Evolutionary conservation across 2,113 vertebrate species (phyloP).

Genomic region (Dendrocopos noguchii): DNA sequence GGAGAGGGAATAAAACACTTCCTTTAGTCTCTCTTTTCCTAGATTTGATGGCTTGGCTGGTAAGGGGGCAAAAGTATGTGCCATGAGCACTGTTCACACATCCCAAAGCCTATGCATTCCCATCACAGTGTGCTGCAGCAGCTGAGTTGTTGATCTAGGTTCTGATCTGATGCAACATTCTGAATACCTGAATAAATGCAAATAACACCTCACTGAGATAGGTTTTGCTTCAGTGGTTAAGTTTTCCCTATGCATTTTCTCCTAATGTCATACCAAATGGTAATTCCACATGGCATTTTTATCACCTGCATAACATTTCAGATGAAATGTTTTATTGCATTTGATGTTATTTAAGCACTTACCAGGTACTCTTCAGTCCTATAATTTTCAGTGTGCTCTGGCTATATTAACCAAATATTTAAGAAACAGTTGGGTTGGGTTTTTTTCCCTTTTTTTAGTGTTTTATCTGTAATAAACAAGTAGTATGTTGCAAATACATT

Average conservation of each 20-base stretch:
- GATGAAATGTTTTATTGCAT: constrained; percentile 76
- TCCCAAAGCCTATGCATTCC: fast-evolving
- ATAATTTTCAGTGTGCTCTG: constrained; percentile 66
- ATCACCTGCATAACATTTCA: constrained; percentile 72
- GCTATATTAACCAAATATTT: constrained; percentile 75
- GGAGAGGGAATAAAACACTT: background rate
- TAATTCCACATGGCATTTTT: constrained; percentile 72
- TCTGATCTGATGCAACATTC: background rate
- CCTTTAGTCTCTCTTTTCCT: background rate
- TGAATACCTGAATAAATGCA: background rate
- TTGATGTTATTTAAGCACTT: constrained; percentile 78
- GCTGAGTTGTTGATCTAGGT: fast-evolving
- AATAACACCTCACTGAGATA: background rate
- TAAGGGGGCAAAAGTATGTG: background rate
- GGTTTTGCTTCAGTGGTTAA: background rate
- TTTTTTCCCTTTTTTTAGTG: constrained; percentile 75
- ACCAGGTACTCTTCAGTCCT: constrained; percentile 61
- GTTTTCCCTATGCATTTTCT: constrained; percentile 10
- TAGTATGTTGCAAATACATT: constrained; percentile 62
- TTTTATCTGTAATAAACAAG: constrained; percentile 75
- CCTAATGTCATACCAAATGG: constrained; percentile 59
- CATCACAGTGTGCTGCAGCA: background rate
- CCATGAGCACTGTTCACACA: background rate
- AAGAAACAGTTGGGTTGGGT: constrained; percentile 16
- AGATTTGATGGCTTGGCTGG: background rate